Percentiles rank a stretch among this genome's conserved stretches.
Evolutionary conservation across 2,797 vertebrate species (phyloP).

Genomic region (Rhinella marina): DNA sequence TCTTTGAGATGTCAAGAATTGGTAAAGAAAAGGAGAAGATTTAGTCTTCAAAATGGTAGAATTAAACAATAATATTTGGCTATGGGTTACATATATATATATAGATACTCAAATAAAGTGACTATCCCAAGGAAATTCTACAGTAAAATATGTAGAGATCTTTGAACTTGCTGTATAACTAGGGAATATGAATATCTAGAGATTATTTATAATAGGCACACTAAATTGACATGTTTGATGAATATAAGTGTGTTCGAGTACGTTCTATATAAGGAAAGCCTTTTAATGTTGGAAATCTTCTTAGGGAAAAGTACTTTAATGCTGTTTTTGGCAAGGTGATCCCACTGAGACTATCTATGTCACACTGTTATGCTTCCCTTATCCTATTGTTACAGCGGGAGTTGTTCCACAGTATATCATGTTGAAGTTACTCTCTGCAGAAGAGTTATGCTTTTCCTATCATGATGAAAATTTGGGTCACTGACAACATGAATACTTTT

Average conservation of each 20-base stretch:
- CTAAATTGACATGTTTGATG: neutral
- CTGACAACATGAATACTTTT: neutral
- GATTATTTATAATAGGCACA: neutral
- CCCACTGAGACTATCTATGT: constrained; percentile 53
- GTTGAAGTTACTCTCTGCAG: constrained; percentile 24
- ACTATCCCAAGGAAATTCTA: neutral
- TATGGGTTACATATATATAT: neutral
- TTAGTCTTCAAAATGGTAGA: neutral
- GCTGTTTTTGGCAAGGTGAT: constrained; percentile 44
- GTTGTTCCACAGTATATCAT: constrained; percentile 35
- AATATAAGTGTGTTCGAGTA: constrained; percentile 6
- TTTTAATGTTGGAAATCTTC: constrained; percentile 32
- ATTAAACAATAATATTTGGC: neutral
- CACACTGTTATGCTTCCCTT: constrained; percentile 50
- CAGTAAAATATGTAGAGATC: neutral
- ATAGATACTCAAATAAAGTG: neutral
- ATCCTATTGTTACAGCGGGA: constrained; percentile 49
- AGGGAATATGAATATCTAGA: neutral
- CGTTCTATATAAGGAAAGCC: constrained; percentile 13
- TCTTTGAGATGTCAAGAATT: neutral
- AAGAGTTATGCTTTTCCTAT: neutral
- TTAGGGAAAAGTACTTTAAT: constrained; percentile 43
- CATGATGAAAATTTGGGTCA: neutral
- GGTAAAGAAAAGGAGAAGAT: no score
- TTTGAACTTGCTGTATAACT: neutral